phyloP scores from a whole-genome alignment of 1,140 invertebrate genomes.

The Drosophila repleta region DNA sequence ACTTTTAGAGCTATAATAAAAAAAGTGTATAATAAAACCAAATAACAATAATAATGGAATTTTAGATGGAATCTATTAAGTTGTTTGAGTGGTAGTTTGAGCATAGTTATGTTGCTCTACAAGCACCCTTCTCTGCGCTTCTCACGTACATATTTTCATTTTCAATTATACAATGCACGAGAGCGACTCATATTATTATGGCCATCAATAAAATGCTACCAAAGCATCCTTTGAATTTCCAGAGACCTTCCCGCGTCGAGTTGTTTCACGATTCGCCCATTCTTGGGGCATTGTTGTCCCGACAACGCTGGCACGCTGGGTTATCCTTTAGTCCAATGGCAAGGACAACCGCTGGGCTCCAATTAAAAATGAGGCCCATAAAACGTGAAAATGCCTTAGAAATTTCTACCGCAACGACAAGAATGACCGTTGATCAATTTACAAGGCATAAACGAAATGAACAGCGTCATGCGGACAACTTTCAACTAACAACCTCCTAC shows the following conservation, averaged over 20 bases:
- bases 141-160: too few species aligned
- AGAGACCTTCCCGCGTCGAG: not conserved
- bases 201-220: slow-evolving; percentile 58
- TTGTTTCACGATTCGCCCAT: slow-evolving; percentile 1
- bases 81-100: slow-evolving; percentile 6
- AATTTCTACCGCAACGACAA: slow-evolving; percentile 21
- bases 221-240: not conserved
- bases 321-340: slow-evolving; percentile 25
- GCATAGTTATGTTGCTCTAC: not conserved
- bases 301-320: slow-evolving; percentile 19
- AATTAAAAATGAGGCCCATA: slow-evolving; percentile 43
- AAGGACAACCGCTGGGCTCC: not conserved
- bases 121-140: too few species aligned
- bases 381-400: slow-evolving; percentile 46
- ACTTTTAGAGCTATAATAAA: not conserved
- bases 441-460: slow-evolving; percentile 67
- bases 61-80: not conserved
- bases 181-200: too few species aligned
- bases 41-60: slow-evolving; percentile 57
- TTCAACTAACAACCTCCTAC: slow-evolving; percentile 9
- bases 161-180: too few species aligned
- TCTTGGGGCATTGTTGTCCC: slow-evolving; percentile 17
- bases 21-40: slow-evolving; percentile 6
- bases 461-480: slow-evolving; percentile 63
- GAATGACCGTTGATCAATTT: slow-evolving; percentile 69